Percentiles rank a stretch among this genome's conserved stretches.
phyloP scores from a whole-genome alignment of 2,113 vertebrate species.

The Amphiprion percula region DNA sequence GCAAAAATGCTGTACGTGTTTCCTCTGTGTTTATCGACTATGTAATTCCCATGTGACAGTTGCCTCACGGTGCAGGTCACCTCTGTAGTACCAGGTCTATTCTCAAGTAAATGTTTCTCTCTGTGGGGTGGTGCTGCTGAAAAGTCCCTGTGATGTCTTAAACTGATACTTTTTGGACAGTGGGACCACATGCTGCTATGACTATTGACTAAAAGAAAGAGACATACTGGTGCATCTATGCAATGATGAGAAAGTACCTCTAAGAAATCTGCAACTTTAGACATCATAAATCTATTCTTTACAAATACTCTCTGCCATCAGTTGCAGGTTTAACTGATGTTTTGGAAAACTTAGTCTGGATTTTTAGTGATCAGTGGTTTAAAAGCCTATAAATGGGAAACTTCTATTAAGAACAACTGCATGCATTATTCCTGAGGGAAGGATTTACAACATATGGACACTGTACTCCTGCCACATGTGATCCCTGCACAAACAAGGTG shows the following conservation, averaged over 20 bases:
- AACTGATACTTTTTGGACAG: conserved; percentile 49
- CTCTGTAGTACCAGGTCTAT: conserved; percentile 39
- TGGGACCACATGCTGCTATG: conserved; percentile 55
- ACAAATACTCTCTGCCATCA: background rate
- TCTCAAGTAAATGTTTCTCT: conserved; percentile 41
- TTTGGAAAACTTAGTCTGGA: too few relatives aligned
- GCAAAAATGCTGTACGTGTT: too few relatives aligned
- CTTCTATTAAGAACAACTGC: conserved; percentile 10
- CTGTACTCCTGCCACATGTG: conserved; percentile 69
- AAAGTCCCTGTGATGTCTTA: conserved; percentile 29
- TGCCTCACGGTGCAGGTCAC: conserved; percentile 27
- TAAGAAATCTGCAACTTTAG: background rate
- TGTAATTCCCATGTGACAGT: conserved; percentile 32
- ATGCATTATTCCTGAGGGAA: conserved; percentile 43
- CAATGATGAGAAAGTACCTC: background rate
- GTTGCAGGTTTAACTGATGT: background rate
- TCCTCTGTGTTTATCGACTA: background rate
- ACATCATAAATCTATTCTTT: too few relatives aligned
- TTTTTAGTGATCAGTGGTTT: background rate
- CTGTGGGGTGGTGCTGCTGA: conserved; percentile 40
- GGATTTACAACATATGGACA: conserved; percentile 80
- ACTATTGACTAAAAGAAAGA: conserved; percentile 25
- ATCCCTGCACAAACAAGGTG: conserved; percentile 63
- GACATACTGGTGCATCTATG: conserved; percentile 1
- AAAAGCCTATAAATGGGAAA: background rate